Evolutionary conservation across 2,113 vertebrate genomes (phyloP).

Genomic region (Cnemophilus loriae): DNA sequence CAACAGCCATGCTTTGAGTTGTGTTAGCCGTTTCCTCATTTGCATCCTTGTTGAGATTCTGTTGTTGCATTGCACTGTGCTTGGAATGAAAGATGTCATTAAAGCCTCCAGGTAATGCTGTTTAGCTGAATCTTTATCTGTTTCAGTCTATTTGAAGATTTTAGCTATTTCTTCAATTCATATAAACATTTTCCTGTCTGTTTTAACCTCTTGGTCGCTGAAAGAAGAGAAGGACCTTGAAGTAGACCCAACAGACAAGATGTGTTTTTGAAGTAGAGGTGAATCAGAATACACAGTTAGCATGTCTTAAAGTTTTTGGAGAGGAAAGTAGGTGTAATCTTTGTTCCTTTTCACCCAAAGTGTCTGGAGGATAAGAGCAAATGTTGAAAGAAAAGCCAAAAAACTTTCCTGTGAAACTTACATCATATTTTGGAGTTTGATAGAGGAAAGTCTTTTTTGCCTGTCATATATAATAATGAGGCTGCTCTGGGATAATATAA

Average conservation of each 20-base stretch:
- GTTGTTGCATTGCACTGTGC: background rate
- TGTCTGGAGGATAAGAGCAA: background rate
- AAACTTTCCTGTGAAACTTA: background rate
- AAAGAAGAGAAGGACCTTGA: background rate
- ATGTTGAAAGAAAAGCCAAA: background rate
- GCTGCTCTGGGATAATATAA: background rate
- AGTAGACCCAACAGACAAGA: background rate
- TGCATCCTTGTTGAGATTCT: background rate
- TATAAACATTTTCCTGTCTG: background rate
- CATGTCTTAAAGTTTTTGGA: background rate
- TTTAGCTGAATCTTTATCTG: background rate
- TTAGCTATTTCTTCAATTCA: background rate
- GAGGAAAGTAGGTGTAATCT: background rate
- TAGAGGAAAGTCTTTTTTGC: background rate
- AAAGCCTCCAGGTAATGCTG: background rate
- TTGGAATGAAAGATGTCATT: background rate
- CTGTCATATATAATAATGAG: background rate
- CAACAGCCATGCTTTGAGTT: background rate
- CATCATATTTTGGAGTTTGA: background rate
- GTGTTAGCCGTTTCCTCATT: background rate
- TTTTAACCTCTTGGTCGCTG: background rate
- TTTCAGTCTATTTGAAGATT: background rate
- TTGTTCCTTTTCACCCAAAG: background rate
- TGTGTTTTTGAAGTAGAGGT: background rate
- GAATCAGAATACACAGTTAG: background rate